Evolutionary conservation across 2,113 vertebrate genomes (phyloP).

Genomic region (Aleadryas rufinucha): DNA sequence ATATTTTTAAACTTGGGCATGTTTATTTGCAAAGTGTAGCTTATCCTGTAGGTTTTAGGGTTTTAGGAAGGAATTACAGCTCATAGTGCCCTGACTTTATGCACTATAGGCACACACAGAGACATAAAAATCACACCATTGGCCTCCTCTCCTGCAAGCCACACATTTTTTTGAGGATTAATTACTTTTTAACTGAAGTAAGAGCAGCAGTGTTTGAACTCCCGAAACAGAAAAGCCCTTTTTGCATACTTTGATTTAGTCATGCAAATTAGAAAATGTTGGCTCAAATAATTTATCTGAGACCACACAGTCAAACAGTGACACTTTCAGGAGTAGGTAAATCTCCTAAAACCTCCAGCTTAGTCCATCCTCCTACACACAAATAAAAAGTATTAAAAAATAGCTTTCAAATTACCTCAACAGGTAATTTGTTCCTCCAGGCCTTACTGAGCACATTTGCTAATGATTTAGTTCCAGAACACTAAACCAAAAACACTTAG

Average conservation of each 20-base stretch:
- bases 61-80: neutral
- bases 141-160: neutral
- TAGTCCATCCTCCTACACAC: neutral
- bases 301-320: neutral
- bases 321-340: neutral
- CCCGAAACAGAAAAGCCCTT: neutral
- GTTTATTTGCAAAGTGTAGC: neutral
- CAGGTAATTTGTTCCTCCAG: neutral
- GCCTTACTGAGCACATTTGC: neutral
- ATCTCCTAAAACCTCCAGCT: neutral
- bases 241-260: neutral
- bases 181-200: neutral
- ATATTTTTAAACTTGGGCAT: neutral
- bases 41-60: neutral
- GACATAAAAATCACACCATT: neutral
- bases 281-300: neutral
- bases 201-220: neutral
- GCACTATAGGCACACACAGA: neutral
- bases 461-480: constrained; percentile 2
- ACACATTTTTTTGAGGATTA: neutral
- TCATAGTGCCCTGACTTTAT: neutral
- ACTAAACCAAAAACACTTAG: neutral
- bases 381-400: neutral
- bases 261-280: neutral
- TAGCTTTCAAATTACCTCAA: neutral